These are phyloP conservation scores for Meles meles DNA, from an alignment of 2,113 vertebrate genomes.

Conservation along the genomic window DNA sequence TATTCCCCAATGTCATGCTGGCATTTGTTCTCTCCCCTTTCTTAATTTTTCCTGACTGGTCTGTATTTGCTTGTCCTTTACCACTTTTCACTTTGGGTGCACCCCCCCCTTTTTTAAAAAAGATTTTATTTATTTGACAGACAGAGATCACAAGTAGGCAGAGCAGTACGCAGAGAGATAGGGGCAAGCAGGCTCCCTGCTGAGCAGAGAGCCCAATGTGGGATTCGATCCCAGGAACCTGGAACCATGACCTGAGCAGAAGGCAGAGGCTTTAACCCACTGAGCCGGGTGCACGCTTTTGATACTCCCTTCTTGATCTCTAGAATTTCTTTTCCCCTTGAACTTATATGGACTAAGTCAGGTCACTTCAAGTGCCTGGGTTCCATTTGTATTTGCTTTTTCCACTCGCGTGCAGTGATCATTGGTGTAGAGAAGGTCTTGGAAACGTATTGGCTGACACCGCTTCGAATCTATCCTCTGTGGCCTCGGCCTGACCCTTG, in stretches of 20 bases:
- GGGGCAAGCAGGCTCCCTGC: too few relatives aligned
- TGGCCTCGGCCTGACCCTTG: background rate
- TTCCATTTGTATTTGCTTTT: conserved; percentile 28
- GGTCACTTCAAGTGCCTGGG: background rate
- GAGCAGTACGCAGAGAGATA: too few relatives aligned
- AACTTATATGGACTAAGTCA: background rate
- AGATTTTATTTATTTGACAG: too few relatives aligned
- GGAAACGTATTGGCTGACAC: background rate
- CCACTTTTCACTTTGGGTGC: background rate
- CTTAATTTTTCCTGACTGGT: background rate
- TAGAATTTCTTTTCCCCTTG: background rate
- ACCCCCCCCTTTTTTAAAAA: background rate
- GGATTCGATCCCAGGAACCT: too few relatives aligned
- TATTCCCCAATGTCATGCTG: background rate
- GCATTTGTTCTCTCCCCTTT: background rate
- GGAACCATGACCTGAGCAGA: too few relatives aligned
- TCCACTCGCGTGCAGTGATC: background rate
- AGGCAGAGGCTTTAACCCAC: too few relatives aligned
- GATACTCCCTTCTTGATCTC: background rate
- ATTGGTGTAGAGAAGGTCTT: background rate
- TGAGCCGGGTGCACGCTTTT: background rate
- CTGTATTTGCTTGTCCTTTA: background rate
- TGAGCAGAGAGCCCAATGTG: too few relatives aligned
- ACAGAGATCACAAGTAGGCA: too few relatives aligned
- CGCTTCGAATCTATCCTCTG: background rate